Percentiles rank a stretch among this genome's conserved stretches.
Conservation (phyloP, 2,113 vertebrate species). For the Acrocephalus kingi region DNA sequence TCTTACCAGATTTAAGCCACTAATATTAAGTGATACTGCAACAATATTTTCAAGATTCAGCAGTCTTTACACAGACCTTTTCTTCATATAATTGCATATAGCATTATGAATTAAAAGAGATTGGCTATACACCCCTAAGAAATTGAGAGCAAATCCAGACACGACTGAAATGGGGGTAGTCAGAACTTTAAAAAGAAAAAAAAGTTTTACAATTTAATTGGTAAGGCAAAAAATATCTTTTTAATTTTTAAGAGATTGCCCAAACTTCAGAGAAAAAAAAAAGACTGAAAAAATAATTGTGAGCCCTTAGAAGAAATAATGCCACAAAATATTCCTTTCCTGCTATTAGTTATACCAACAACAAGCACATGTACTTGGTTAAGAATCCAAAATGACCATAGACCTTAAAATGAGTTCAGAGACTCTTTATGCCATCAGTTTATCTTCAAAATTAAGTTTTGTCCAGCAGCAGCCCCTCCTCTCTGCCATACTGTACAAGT, state of each 20-base stretch:
- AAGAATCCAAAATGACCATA: not conserved
- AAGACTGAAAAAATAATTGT: not conserved
- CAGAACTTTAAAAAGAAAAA: not conserved
- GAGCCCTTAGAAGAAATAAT: not conserved
- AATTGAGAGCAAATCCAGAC: not conserved
- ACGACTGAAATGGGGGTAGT: not conserved
- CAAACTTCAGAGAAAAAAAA: not conserved
- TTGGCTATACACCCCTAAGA: not conserved
- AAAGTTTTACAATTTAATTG: not conserved
- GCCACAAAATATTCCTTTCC: not conserved
- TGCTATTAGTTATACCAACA: accelerated
- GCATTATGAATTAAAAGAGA: not conserved
- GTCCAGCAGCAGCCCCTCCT: not conserved
- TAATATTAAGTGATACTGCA: not conserved
- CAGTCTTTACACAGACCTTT: not conserved
- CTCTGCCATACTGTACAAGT: accelerated
- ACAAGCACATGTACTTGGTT: not conserved
- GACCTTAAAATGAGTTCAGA: not conserved
- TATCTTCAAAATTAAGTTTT: not conserved
- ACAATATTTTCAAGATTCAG: not conserved
- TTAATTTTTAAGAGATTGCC: not conserved
- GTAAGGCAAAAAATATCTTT: not conserved
- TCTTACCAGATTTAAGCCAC: not conserved
- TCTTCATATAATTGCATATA: not conserved
- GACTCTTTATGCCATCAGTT: not conserved